phyloP scores from a whole-genome alignment of 1,140 invertebrate species.

The Spodoptera litura region DNA sequence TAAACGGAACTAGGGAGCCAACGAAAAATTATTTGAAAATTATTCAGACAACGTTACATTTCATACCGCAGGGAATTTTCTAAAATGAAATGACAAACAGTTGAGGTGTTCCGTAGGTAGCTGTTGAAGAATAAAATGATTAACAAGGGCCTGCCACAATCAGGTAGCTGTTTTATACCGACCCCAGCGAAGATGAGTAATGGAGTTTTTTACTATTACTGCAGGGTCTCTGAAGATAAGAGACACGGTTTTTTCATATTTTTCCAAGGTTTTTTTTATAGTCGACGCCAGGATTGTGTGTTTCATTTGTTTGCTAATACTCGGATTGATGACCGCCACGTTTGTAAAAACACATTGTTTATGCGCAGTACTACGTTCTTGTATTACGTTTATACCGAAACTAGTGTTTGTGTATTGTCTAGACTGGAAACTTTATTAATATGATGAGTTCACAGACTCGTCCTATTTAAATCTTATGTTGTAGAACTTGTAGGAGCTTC shows the following conservation, averaged over 20 bases:
- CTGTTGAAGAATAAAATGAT: conserved; percentile 23
- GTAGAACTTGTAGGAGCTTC: too few species aligned
- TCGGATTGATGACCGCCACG: too few species aligned
- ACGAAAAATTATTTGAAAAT: conserved; percentile 12
- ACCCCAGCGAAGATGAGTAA: conserved; percentile 22
- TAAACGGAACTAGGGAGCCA: not conserved
- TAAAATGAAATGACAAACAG: conserved; percentile 5
- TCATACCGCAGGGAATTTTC: not conserved
- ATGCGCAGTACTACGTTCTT: too few species aligned
- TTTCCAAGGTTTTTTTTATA: not conserved
- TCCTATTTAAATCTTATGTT: too few species aligned
- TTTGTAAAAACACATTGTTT: too few species aligned
- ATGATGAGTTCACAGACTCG: too few species aligned
- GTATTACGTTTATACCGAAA: too few species aligned
- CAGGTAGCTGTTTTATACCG: conserved; percentile 27
- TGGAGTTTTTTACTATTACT: conserved; percentile 39
- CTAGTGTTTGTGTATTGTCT: too few species aligned
- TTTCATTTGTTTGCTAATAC: too few species aligned
- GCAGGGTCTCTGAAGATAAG: conserved; percentile 28
- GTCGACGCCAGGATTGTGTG: too few species aligned
- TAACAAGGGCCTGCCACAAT: conserved; percentile 33
- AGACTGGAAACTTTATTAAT: too few species aligned
- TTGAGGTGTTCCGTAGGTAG: not conserved
- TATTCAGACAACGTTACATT: not conserved
- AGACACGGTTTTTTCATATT: not conserved